A percentile compares a stretch with the other conserved stretches of the same genome.
phyloP scores from a whole-genome alignment of 2,113 vertebrate genomes.

The Scytalopus superciliaris region DNA sequence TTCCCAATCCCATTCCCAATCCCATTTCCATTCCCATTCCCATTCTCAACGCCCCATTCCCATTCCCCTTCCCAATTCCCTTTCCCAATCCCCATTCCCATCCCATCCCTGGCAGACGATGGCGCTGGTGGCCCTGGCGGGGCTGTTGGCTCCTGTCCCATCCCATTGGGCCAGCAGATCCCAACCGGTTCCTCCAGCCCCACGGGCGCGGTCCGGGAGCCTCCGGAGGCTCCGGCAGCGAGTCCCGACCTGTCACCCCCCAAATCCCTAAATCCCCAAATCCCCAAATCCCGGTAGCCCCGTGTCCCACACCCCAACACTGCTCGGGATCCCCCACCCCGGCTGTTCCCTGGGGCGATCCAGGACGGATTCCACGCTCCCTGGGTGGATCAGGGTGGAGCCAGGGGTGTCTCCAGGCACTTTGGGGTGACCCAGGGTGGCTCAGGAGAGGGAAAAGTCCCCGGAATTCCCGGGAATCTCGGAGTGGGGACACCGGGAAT shows the following conservation, averaged over 20 bases:
- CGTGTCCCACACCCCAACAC: rapidly evolving
- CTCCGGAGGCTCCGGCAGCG: neutral
- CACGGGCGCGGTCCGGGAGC: neutral
- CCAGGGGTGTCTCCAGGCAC: rapidly evolving
- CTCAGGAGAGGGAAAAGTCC: neutral
- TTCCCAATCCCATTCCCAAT: too few relatives aligned
- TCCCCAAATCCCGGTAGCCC: neutral
- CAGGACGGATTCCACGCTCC: neutral
- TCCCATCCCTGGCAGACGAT: neutral
- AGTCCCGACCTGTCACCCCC: neutral
- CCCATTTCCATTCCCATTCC: too few relatives aligned
- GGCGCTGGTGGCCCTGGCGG: neutral
- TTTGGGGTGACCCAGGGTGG: neutral
- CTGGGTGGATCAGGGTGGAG: neutral
- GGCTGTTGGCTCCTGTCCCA: neutral
- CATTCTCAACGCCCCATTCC: too few relatives aligned
- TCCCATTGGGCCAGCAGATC: neutral
- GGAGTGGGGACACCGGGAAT: rapidly evolving
- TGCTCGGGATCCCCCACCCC: neutral
- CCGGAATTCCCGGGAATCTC: rapidly evolving
- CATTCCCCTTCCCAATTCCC: too few relatives aligned
- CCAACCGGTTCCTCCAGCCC: conserved; percentile 13
- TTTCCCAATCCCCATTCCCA: too few relatives aligned
- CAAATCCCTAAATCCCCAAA: too few relatives aligned
- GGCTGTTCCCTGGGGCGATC: neutral